A percentile compares a stretch with the other conserved stretches of the same genome.
phyloP scores from a whole-genome alignment of 2,888 invertebrate genomes.

The Lycaena phlaeas region DNA sequence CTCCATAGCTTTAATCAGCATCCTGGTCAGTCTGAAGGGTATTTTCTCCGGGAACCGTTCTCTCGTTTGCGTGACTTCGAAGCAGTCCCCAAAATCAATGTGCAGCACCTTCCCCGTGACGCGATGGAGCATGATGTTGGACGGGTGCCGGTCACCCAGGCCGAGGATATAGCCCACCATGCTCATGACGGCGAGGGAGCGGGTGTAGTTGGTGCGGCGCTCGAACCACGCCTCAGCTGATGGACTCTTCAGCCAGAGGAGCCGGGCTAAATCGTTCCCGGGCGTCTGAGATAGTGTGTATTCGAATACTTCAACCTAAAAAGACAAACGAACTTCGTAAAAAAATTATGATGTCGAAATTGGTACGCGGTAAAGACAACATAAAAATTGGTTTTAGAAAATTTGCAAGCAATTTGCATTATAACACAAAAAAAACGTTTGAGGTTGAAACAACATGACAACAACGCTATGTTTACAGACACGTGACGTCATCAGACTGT shows the following conservation, averaged over 20 bases:
- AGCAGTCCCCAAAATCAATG: constrained; percentile 99
- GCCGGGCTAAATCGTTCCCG: constrained; percentile 93
- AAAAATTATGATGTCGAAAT: no score
- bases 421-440: no score
- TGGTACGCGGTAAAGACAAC: no score
- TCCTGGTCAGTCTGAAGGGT: constrained; percentile 96
- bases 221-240: constrained; percentile 99
- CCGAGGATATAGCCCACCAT: constrained; percentile 99
- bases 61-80: constrained; percentile 98
- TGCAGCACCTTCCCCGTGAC: constrained; percentile 99
- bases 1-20: constrained; percentile 99
- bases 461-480: no score
- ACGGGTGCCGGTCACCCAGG: constrained; percentile 98
- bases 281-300: constrained; percentile 94
- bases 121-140: constrained; percentile 98
- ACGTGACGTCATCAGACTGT: no score
- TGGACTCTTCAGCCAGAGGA: constrained; percentile 98
- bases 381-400: no score
- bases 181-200: constrained; percentile 99
- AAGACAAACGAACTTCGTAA: no score
- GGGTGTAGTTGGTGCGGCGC: constrained; percentile 96
- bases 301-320: constrained; percentile 92
- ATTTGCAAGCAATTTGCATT: no score
- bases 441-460: no score
- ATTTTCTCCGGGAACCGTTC: constrained; percentile 99